Conservation (phyloP, 2,113 vertebrate species). For the Rynchops niger region DNA sequence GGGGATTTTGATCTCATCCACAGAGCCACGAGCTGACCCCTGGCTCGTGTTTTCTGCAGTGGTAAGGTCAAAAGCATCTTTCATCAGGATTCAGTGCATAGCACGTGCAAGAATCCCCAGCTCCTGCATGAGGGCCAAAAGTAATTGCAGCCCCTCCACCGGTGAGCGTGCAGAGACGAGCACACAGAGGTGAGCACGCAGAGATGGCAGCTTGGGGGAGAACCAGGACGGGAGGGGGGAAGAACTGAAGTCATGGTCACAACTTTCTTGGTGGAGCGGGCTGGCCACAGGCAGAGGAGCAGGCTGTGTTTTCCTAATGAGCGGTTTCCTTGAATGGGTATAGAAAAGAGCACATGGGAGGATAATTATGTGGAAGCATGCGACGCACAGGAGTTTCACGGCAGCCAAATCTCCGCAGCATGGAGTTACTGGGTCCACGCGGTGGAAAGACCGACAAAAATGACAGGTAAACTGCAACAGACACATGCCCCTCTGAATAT, state of each 20-base stretch:
- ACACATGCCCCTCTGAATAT: not conserved
- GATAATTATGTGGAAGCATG: not conserved
- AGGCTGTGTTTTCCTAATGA: not conserved
- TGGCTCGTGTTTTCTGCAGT: not conserved
- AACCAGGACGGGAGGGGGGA: fast-evolving
- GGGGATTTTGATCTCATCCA: not conserved
- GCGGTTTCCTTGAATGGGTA: not conserved
- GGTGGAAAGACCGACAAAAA: not conserved
- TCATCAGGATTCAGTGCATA: not conserved
- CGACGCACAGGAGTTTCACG: not conserved
- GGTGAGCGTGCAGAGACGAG: fast-evolving
- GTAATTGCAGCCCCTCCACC: fast-evolving
- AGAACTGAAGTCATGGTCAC: not conserved
- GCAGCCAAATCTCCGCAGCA: not conserved
- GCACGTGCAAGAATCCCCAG: not conserved
- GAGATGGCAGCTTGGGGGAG: not conserved
- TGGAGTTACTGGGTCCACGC: fast-evolving
- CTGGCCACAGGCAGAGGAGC: not conserved
- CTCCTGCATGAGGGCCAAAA: not conserved
- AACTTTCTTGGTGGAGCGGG: not conserved
- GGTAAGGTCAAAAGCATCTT: not conserved
- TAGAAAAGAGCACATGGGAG: not conserved
- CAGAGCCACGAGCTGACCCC: not conserved
- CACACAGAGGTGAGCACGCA: fast-evolving
- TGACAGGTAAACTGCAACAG: not conserved